Base-by-base conservation (phyloP, 2,888 invertebrate genomes). In the Penaeus monodon region DNA sequence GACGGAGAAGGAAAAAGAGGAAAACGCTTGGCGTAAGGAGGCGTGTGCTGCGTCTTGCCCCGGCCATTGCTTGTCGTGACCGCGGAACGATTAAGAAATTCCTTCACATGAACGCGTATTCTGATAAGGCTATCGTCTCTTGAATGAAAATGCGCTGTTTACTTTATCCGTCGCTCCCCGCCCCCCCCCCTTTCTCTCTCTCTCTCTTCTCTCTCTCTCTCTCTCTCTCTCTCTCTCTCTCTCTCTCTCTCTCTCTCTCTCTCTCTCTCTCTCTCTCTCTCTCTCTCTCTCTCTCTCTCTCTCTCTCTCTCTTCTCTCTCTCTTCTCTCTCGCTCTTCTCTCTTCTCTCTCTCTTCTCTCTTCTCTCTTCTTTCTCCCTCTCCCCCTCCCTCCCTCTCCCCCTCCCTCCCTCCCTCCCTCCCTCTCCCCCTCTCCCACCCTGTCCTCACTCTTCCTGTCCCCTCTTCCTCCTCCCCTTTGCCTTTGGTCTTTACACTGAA, bases 201-300 rank as follows among this genome's bases (percentile, higher is more conserved):
- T 33, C 74, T 74, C 33, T 33, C 74, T 33, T 74, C 77, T 24
- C 24, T 49, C 77, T 27, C 44, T 77, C 49, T 49, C 44, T 77
- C 77, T 24, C 77, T 77, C 77, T 27, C 22, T 49, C 44, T 49
- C 77, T 49, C 44, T 49, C 77, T n/a, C 22, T 24, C 77, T 49
- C 27, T 49, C 77, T 77, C 22, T 27, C 77, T 49, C 49, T 27
- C 77, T 24, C 49, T 77, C 77, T 77, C 77, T 77, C 44, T 49
- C 49, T 49, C 77, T 49, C 77, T 77, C 77, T 49, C 49, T 77
- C 77, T 49, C n/a, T 77, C 77, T 49, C 49, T 77, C 57, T 24
- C 24, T 57, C 38, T 7, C 20, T n/a, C n/a, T n/a, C 24, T 57
- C 8, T n/a, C 57, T n/a, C 38, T n/a, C 57, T 1, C n/a, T n/a